phyloP scores from a whole-genome alignment of 2,888 invertebrate genomes.

The Dorcus hopei region DNA sequence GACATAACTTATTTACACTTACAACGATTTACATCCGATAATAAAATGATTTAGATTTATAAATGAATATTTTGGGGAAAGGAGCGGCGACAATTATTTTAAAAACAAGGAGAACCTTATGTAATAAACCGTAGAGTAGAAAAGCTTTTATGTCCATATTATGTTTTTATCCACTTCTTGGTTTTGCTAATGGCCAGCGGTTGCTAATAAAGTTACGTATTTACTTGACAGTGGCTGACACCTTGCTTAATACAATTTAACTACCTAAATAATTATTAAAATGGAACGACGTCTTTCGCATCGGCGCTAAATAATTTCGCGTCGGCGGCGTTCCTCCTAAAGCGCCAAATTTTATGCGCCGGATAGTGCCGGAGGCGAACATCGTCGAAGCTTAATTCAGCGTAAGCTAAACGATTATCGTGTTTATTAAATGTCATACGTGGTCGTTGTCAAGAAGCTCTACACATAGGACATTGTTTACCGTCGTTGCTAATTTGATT shows the following conservation, averaged over 20 bases:
- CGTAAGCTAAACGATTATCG: slow-evolving; percentile 19
- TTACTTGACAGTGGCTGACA: slow-evolving; percentile 27
- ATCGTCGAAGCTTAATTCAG: too few relatives aligned
- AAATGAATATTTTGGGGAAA: too few relatives aligned
- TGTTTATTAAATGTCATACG: slow-evolving; percentile 22
- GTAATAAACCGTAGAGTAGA: slow-evolving; percentile 1
- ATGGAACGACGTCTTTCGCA: not conserved
- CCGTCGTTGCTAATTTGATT: slow-evolving; percentile 41
- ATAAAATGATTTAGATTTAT: too few relatives aligned
- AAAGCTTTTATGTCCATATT: slow-evolving; percentile 31
- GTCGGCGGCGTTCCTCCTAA: too few relatives aligned
- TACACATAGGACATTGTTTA: slow-evolving; percentile 22
- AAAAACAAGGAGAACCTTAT: too few relatives aligned
- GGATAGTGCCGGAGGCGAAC: too few relatives aligned
- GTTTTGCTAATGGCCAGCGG: slow-evolving; percentile 31
- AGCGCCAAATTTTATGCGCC: too few relatives aligned
- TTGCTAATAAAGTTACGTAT: slow-evolving; percentile 32
- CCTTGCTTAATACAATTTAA: slow-evolving; percentile 22
- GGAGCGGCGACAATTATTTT: too few relatives aligned
- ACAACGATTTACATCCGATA: too few relatives aligned
- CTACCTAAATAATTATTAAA: slow-evolving; percentile 14
- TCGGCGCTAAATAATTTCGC: too few relatives aligned
- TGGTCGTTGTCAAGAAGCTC: slow-evolving; percentile 18
- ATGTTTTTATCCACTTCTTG: slow-evolving; percentile 32
- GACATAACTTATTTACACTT: too few relatives aligned